A percentile compares a stretch with the other conserved stretches of the same genome.
Evolutionary conservation across 2,797 vertebrate genomes (phyloP).

Genomic region (Paratrypauchen microcephalus): DNA sequence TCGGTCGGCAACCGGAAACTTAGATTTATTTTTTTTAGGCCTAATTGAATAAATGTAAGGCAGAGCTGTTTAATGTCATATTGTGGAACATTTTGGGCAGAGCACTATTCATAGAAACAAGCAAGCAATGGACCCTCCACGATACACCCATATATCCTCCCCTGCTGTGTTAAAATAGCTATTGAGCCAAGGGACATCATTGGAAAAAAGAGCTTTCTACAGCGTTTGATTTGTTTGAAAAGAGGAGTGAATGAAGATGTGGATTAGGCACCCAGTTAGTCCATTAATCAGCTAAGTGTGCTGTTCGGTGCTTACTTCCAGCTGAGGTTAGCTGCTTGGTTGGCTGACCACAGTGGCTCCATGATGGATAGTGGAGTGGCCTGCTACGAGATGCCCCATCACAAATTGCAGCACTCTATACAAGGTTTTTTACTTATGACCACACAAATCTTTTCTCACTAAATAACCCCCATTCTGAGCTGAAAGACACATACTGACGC

Average conservation of each 20-base stretch:
- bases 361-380: slow-evolving; percentile 55
- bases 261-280: slow-evolving; percentile 41
- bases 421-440: slow-evolving; percentile 41
- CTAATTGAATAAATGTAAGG: no score
- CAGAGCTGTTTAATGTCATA: no score
- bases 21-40: no score
- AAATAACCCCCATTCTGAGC: slow-evolving; percentile 34
- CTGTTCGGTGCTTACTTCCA: slow-evolving; percentile 38
- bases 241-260: slow-evolving; percentile 37
- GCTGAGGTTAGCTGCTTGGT: slow-evolving; percentile 39
- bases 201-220: neutral
- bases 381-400: slow-evolving; percentile 40
- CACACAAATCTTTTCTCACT: slow-evolving; percentile 33
- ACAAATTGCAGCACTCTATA: slow-evolving; percentile 52
- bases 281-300: slow-evolving; percentile 52
- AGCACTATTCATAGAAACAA: no score
- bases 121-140: no score
- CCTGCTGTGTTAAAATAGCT: slow-evolving; percentile 12
- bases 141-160: no score
- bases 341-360: slow-evolving; percentile 25
- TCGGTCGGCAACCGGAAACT: no score
- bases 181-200: slow-evolving; percentile 14
- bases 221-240: slow-evolving; percentile 37
- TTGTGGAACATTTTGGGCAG: no score
- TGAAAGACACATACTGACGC: slow-evolving; percentile 38